Conservation (phyloP, 1,140 invertebrate species). For the Leptinotarsa texana region DNA sequence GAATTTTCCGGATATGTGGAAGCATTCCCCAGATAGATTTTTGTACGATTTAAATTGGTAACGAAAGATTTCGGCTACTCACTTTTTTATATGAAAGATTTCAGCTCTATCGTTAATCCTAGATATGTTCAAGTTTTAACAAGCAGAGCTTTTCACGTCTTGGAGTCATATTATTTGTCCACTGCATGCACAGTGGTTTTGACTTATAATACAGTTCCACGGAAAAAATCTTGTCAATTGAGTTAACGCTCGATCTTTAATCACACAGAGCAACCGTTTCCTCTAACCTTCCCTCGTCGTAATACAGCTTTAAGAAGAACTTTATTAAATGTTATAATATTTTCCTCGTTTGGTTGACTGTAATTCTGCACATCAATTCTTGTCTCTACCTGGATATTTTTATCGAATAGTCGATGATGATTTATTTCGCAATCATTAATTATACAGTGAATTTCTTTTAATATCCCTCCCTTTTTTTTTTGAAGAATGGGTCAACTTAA, state of each 20-base stretch:
- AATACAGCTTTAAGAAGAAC: not conserved
- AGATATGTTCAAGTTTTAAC: not conserved
- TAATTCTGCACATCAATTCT: not conserved
- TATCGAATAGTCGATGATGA: not conserved
- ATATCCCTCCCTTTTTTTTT: too few species aligned
- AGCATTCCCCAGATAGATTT: not conserved
- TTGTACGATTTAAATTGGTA: not conserved
- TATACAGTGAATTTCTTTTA: too few species aligned
- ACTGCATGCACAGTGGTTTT: not conserved
- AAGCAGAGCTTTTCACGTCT: not conserved
- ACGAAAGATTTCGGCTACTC: not conserved
- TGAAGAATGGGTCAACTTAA: too few species aligned
- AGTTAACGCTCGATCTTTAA: not conserved
- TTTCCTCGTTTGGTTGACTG: not conserved
- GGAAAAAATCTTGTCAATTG: not conserved
- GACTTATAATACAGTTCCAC: not conserved
- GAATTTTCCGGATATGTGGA: not conserved
- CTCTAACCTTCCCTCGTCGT: not conserved
- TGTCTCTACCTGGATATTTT: not conserved
- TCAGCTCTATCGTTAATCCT: not conserved
- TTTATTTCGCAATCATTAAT: not conserved
- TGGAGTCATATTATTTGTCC: not conserved
- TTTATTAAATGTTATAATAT: not conserved
- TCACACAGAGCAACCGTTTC: not conserved
- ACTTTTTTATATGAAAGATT: not conserved